Conservation (phyloP, 2,888 invertebrate genomes). For the Sphaerolaimus hirsutus region DNA sequence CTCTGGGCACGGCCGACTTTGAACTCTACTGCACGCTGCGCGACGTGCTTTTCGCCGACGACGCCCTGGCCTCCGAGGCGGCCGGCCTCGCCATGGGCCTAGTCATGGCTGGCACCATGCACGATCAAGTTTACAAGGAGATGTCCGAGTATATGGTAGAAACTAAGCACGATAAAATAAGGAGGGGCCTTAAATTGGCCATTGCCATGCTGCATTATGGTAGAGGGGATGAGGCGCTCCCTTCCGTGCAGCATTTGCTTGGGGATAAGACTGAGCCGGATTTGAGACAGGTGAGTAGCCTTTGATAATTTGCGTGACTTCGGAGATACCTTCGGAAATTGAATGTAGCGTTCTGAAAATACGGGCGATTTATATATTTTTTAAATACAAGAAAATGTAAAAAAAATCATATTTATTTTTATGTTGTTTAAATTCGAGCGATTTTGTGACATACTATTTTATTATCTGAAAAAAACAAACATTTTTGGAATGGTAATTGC, state of each 20-base stretch:
- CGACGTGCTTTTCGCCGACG: constrained; percentile 86
- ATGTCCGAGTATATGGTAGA: constrained; percentile 71
- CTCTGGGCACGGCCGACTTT: constrained; percentile 75
- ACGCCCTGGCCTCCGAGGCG: constrained; percentile 93
- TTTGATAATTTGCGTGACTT: no score
- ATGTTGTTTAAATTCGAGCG: no score
- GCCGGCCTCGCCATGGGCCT: constrained; percentile 97
- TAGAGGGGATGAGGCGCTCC: constrained; percentile 80
- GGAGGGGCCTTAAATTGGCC: constrained; percentile 82
- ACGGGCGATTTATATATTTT: no score
- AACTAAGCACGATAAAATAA: constrained; percentile 90
- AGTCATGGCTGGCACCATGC: constrained; percentile 89
- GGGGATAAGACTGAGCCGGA: constrained; percentile 17
- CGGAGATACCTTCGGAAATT: no score
- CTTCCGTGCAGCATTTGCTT: constrained; percentile 48
- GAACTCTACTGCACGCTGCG: constrained; percentile 89
- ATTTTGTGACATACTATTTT: no score
- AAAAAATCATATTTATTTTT: no score
- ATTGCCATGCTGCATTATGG: constrained; percentile 91
- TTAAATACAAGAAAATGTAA: no score
- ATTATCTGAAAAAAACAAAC: no score
- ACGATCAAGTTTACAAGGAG: constrained; percentile 62
- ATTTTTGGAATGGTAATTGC: no score
- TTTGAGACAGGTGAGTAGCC: constrained; percentile 41
- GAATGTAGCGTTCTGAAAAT: no score